Evolutionary conservation across 2,888 invertebrate genomes (phyloP).

Genomic region (Pheosia gnoma): DNA sequence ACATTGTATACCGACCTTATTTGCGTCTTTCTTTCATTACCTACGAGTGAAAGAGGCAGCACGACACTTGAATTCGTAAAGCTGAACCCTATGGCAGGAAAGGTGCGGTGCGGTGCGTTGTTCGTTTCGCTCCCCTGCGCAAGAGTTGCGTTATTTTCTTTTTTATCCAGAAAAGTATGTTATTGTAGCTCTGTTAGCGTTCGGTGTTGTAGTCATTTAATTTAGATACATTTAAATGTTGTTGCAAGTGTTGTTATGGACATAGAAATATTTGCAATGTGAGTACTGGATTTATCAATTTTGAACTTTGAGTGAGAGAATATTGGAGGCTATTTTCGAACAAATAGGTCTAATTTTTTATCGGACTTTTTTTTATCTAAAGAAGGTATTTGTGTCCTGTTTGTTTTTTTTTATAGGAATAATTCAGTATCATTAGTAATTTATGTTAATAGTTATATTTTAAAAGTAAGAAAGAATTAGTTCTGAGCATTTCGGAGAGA

Average conservation of each 20-base stretch:
- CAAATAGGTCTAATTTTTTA: no score
- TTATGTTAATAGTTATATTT: no score
- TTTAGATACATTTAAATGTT: conserved; percentile 9
- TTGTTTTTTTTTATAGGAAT: no score
- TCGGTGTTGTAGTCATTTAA: conserved; percentile 18
- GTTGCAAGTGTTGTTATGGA: not conserved
- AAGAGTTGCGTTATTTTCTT: conserved; percentile 35
- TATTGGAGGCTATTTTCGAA: not conserved
- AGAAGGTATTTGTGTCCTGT: no score
- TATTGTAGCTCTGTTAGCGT: conserved; percentile 31
- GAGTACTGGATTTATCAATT: conserved; percentile 4
- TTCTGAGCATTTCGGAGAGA: no score
- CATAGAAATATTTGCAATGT: conserved; percentile 6
- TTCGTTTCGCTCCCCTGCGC: conserved; percentile 45
- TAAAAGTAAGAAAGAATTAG: no score
- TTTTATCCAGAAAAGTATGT: conserved; percentile 10
- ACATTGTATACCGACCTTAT: conserved; percentile 5
- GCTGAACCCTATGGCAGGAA: conserved; percentile 36
- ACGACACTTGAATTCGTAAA: conserved; percentile 25
- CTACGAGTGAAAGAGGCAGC: conserved; percentile 14
- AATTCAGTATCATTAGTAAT: no score
- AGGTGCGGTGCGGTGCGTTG: conserved; percentile 43
- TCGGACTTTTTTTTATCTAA: no score
- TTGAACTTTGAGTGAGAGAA: not conserved
- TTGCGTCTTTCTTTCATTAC: conserved; percentile 12